Percentiles rank a stretch among this genome's conserved stretches.
phyloP scores from a whole-genome alignment of 2,888 invertebrate species.

The Agonum fuliginosum region DNA sequence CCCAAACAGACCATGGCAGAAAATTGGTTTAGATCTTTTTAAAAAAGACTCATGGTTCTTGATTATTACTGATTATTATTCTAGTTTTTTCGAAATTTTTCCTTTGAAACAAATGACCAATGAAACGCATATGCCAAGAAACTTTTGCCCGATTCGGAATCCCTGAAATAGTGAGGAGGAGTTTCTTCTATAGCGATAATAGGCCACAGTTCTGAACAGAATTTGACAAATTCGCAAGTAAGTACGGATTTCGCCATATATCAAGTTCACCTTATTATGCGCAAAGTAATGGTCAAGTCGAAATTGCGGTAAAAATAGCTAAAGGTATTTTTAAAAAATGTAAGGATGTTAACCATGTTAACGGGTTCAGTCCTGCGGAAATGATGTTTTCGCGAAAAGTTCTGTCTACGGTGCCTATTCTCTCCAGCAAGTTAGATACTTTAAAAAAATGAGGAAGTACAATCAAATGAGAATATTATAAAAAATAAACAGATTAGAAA shows the following conservation, averaged over 20 bases:
- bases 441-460: not conserved
- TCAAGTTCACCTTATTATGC: no score
- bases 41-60: not conserved
- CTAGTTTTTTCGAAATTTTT: not conserved
- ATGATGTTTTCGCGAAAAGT: not conserved
- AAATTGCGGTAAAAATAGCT: not conserved
- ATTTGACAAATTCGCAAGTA: not conserved
- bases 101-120: not conserved
- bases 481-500: no score
- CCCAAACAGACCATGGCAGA: no score
- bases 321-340: not conserved
- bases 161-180: not conserved
- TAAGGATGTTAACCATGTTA: not conserved
- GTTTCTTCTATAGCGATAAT: no score
- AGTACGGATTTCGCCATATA: no score
- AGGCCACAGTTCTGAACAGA: not conserved
- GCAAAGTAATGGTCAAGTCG: not conserved
- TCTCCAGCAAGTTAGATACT: not conserved
- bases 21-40: no score
- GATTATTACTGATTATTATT: not conserved
- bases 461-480: no score
- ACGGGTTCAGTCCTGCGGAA: not conserved
- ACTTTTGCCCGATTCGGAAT: not conserved
- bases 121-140: no score
- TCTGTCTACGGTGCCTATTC: not conserved